Evolutionary conservation across 2,888 invertebrate species (phyloP), one percentile per base, ranked within the genome.

Genomic region (Lamproptera curius): DNA sequence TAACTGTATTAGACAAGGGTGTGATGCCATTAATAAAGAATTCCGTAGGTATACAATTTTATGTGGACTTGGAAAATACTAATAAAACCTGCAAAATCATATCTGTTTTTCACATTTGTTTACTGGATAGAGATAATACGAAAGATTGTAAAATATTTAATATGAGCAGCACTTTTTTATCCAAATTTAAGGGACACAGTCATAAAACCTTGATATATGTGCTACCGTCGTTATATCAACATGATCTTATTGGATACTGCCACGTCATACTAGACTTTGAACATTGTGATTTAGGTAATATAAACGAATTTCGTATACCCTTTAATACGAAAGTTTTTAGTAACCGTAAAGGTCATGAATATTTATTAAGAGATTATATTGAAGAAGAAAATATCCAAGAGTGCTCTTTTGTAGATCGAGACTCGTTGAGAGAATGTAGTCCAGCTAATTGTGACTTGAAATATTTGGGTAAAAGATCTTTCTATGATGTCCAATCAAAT

Each of bases 11-110:
- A 44, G 76, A 81, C 42, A 74, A 69, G 63, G 84, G 84, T n/a
- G 43, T 80, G 15, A 56, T 68, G 37, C 73, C 79, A 2, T 42
- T 83, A 15, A 63, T 70, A 17, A 65, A 52, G 20, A 59, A 72
- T 26, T 76, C 83, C 1, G 56, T 81, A 9, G 84, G 70, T 1
- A 63, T 84, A 41, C 74, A 73, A 48, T 75, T 85, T 52, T 84
- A 61, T 48, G 51, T 84, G 16, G 74, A 80, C 16, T 40, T 81
- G 20, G 73, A 71, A 53, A 83, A 82, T 49, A 56, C 56, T 37
- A 63, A 75, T 47, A 62, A 58, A 14, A 26, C 53, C 35, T 83
- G 80, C 54, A 57, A 49, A 45, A 51, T 78, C 14, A 54, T 55
- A 16, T 61, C 70, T 9, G 59, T 51, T 52, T 51, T 65, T 8